These are phyloP conservation scores for Aegotheles bennettii DNA, from an alignment of 2,113 vertebrate species.

Conservation along the genomic window DNA sequence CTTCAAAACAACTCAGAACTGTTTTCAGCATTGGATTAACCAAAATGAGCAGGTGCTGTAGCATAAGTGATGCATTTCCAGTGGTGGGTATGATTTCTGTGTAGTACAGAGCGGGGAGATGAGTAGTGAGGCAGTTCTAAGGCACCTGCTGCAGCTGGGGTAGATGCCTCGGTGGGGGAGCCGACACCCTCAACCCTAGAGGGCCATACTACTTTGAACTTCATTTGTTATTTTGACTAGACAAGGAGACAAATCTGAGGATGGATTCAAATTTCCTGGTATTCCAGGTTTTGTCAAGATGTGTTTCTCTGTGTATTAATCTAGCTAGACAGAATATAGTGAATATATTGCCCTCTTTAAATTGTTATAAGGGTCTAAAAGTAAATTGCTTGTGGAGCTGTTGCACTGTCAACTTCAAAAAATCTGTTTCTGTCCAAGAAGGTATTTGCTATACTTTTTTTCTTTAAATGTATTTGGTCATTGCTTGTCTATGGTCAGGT, in stretches of 20 bases:
- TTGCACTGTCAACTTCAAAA: neutral
- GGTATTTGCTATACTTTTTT: neutral
- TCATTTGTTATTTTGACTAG: neutral
- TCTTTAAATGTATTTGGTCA: neutral
- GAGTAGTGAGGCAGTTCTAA: accelerated
- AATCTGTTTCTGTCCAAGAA: neutral
- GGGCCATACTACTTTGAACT: neutral
- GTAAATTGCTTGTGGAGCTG: neutral
- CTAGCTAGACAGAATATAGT: neutral
- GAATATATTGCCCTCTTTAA: neutral
- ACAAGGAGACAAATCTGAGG: neutral
- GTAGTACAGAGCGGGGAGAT: neutral
- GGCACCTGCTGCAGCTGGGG: neutral
- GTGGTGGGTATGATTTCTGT: neutral
- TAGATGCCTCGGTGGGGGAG: neutral
- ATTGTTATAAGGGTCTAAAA: neutral
- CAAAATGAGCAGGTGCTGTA: neutral
- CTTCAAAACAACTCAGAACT: neutral
- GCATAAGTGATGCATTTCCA: neutral
- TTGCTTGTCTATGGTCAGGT: neutral
- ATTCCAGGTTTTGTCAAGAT: neutral
- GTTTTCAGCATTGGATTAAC: neutral
- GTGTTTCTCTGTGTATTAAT: neutral
- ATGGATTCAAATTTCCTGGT: neutral
- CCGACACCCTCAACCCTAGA: neutral